Percentiles rank a stretch among this genome's conserved stretches.
phyloP scores from a whole-genome alignment of 1,140 invertebrate species.

The Listronotus bonariensis region DNA sequence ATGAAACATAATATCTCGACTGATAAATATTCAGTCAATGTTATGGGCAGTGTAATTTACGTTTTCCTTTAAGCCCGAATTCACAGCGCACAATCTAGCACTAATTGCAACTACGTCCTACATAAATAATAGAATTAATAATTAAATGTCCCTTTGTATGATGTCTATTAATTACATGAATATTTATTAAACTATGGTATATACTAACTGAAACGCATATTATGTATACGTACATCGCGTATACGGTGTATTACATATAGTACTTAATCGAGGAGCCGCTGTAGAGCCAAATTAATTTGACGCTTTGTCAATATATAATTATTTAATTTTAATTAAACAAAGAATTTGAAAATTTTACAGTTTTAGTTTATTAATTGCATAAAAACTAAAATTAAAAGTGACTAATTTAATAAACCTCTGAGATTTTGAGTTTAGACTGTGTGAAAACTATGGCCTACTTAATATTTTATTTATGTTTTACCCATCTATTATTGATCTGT shows the following conservation, averaged over 20 bases:
- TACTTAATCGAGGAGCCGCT: background rate
- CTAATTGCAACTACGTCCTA: constrained; percentile 35
- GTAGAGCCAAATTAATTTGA: no score
- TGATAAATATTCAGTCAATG: constrained; percentile 30
- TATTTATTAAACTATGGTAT: constrained; percentile 37
- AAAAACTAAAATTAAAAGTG: no score
- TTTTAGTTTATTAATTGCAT: no score
- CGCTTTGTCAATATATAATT: no score
- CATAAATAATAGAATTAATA: constrained; percentile 38
- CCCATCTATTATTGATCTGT: no score
- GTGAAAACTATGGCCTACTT: no score
- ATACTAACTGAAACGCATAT: constrained; percentile 17
- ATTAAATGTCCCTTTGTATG: constrained; percentile 37
- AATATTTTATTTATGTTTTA: no score
- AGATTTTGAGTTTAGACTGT: no score
- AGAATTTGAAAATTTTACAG: no score
- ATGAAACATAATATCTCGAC: constrained; percentile 27
- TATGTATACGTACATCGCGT: constrained; percentile 12
- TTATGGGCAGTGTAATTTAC: constrained; percentile 28
- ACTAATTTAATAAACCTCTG: no score
- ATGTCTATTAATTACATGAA: constrained; percentile 37
- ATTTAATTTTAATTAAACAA: no score
- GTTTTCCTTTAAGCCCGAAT: constrained; percentile 35
- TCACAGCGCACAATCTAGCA: constrained; percentile 29
- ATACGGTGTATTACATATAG: background rate